These are phyloP conservation scores for Strix occidentalis DNA, from an alignment of 2,797 vertebrate species.

Conservation along the genomic window DNA sequence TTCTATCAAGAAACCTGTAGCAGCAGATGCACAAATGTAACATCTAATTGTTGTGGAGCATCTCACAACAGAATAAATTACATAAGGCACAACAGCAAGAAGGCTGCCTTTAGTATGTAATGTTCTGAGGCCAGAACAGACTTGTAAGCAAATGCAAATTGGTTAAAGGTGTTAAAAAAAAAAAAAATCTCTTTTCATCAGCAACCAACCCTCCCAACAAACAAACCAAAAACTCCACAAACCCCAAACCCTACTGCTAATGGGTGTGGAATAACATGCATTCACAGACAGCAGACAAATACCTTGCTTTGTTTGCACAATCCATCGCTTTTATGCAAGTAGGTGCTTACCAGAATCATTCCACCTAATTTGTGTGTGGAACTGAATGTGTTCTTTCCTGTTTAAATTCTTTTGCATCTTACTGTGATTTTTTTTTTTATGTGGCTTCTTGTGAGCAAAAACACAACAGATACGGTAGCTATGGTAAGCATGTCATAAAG, in stretches of 20 bases:
- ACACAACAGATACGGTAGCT: neutral
- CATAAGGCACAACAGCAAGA: fast-evolving
- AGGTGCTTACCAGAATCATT: neutral
- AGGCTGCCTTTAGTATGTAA: neutral
- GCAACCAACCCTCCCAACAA: neutral
- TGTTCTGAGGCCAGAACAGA: neutral
- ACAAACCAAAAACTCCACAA: fast-evolving
- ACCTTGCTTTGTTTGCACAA: neutral
- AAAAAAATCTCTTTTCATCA: neutral
- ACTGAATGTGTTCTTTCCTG: neutral
- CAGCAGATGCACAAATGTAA: neutral
- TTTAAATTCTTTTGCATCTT: neutral
- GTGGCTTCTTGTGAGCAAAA: neutral
- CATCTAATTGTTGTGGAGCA: neutral
- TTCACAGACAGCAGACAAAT: neutral
- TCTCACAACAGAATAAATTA: neutral
- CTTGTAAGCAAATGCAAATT: neutral
- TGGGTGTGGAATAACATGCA: neutral
- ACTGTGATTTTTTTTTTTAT: neutral
- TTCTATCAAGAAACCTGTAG: neutral
- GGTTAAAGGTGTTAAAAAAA: neutral
- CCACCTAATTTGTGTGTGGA: neutral
- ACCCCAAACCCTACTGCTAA: neutral
- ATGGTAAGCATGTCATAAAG: neutral
- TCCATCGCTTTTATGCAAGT: neutral